Evolutionary conservation across 2,113 vertebrate genomes (phyloP).

Genomic region (Silurus meridionalis): DNA sequence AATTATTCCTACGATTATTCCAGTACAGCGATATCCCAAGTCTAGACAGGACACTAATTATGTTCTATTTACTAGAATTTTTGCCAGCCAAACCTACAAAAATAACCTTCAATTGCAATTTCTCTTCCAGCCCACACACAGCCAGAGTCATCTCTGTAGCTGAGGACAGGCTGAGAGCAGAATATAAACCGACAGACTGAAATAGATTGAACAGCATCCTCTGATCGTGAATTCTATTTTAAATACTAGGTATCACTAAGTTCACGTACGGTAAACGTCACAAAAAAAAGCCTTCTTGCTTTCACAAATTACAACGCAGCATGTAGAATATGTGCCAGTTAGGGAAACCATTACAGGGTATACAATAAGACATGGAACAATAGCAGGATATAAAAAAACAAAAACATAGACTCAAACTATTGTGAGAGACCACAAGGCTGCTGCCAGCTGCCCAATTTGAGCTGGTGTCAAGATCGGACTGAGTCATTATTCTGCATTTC

Average conservation of each 20-base stretch:
- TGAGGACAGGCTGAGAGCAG: slow-evolving; percentile 9
- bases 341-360: not conserved
- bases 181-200: not conserved
- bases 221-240: not conserved
- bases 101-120: slow-evolving; percentile 33
- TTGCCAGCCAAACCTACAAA: slow-evolving; percentile 16
- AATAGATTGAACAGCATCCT: not conserved
- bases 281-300: not conserved
- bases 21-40: not conserved
- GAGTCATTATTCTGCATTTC: not conserved
- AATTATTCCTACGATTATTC: not conserved
- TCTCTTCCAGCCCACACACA: slow-evolving; percentile 41
- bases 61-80: slow-evolving; percentile 32
- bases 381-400: slow-evolving; percentile 38
- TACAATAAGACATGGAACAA: slow-evolving; percentile 14
- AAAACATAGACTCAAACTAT: slow-evolving; percentile 7
- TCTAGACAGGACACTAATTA: slow-evolving; percentile 33
- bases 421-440: not conserved
- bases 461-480: not conserved
- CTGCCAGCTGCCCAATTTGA: not conserved
- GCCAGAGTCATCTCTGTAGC: slow-evolving; percentile 29
- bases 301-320: not conserved
- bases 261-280: not conserved
- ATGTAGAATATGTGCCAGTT: not conserved
- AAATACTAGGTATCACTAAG: not conserved